phyloP scores from a whole-genome alignment of 1,140 invertebrate species.

The Cyclina sinensis region DNA sequence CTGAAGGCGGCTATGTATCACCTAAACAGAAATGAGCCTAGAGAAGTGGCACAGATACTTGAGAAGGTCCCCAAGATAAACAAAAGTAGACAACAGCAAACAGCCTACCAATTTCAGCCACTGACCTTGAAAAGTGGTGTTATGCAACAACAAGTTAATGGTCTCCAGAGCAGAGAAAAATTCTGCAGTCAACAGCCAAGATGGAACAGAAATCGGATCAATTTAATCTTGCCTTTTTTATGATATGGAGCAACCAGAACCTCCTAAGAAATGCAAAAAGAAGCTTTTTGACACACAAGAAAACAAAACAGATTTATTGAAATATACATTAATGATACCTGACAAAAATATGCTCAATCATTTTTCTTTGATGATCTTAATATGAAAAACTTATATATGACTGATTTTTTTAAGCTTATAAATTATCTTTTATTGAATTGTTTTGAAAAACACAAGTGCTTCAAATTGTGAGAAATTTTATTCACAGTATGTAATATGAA shows the following conservation, averaged over 20 bases:
- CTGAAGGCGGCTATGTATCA: too few relatives aligned
- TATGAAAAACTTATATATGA: slow-evolving; percentile 21
- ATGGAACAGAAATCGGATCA: slow-evolving; percentile 16
- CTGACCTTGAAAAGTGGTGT: background rate
- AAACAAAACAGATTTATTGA: slow-evolving; percentile 14
- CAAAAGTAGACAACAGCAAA: slow-evolving; percentile 23
- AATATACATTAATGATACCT: slow-evolving; percentile 19
- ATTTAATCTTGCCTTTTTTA: slow-evolving; percentile 22
- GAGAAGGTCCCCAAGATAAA: too few relatives aligned
- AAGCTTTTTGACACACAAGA: slow-evolving; percentile 16
- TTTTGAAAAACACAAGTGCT: background rate
- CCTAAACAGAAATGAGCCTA: too few relatives aligned
- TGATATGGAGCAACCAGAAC: too few relatives aligned
- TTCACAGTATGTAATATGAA: slow-evolving; percentile 11
- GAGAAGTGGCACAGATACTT: background rate
- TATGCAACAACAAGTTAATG: background rate
- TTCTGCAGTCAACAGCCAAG: slow-evolving; percentile 15
- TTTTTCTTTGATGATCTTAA: slow-evolving; percentile 23
- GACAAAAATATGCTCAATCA: slow-evolving; percentile 12
- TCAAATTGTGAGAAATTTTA: too few relatives aligned
- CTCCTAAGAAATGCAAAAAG: too few relatives aligned
- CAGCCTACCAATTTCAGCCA: slow-evolving; percentile 3
- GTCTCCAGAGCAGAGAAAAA: slow-evolving; percentile 29
- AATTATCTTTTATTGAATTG: background rate
- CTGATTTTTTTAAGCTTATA: slow-evolving; percentile 3